These are phyloP conservation scores for Resseliella maxima DNA, from an alignment of 2,888 invertebrate species.

Conservation along the genomic window DNA sequence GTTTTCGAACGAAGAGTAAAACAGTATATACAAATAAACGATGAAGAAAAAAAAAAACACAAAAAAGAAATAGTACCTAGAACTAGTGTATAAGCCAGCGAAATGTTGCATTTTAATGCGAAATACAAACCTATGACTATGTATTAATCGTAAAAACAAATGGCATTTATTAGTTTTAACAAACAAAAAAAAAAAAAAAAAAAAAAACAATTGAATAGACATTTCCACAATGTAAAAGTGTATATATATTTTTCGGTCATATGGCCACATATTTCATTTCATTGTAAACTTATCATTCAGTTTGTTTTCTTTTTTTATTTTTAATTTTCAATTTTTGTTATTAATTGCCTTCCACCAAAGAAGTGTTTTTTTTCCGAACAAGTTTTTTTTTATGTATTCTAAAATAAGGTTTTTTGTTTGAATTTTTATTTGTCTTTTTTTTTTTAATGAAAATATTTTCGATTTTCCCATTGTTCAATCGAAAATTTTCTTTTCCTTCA, in stretches of 20 bases:
- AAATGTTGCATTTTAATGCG: conserved; percentile 53
- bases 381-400: neutral
- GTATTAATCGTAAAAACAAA: neutral
- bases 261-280: neutral
- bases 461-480: too few relatives aligned
- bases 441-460: neutral
- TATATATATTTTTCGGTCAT: neutral
- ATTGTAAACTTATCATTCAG: neutral
- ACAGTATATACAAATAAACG: neutral
- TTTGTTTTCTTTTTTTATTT: neutral
- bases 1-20: neutral
- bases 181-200: neutral
- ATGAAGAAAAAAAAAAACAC: neutral
- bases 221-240: neutral
- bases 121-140: conserved; percentile 14
- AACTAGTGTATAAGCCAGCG: neutral
- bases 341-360: too few relatives aligned
- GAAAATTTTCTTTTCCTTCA: neutral
- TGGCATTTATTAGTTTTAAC: conserved; percentile 12
- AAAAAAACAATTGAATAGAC: neutral
- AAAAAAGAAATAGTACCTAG: neutral
- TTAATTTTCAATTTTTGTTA: neutral
- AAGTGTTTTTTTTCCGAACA: too few relatives aligned
- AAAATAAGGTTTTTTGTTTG: neutral
- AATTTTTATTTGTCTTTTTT: neutral